phyloP scores from a whole-genome alignment of 53 echinoderm and acorn worm species.

The Paracentrotus lividus region DNA sequence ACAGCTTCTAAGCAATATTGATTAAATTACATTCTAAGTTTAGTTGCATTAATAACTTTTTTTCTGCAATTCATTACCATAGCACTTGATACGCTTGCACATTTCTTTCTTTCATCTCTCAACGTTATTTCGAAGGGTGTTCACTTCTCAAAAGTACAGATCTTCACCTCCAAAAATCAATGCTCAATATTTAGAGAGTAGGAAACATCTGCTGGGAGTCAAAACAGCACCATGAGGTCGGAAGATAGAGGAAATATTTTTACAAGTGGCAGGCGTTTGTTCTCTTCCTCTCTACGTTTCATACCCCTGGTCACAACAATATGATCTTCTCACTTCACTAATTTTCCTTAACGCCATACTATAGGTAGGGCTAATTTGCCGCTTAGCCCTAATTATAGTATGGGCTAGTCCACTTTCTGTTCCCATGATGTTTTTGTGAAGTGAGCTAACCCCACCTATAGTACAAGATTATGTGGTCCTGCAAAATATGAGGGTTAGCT shows the following conservation, averaged over 20 bases:
- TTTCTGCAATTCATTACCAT: not conserved
- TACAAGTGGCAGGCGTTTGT: conserved; percentile 23
- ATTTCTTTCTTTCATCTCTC: not conserved
- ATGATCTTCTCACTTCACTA: no score
- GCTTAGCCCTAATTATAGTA: no score
- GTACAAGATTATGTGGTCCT: no score
- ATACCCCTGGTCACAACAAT: no score
- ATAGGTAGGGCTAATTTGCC: no score
- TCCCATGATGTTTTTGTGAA: no score
- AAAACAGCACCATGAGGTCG: not conserved
- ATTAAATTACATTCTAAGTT: not conserved
- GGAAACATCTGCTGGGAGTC: conserved; percentile 30
- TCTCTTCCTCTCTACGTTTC: conserved; percentile 18
- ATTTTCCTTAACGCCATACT: no score
- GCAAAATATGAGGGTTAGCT: no score
- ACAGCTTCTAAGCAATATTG: not conserved
- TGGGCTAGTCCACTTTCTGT: no score
- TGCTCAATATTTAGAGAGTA: not conserved
- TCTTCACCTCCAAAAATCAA: not conserved
- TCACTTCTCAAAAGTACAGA: conserved; percentile 6
- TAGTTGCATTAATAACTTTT: not conserved
- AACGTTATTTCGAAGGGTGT: not conserved
- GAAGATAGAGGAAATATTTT: conserved; percentile 49
- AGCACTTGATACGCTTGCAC: not conserved
- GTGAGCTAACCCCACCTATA: no score